These are phyloP conservation scores for Atherinomorus stipes DNA, from an alignment of 2,113 vertebrate species.

Conservation along the genomic window DNA sequence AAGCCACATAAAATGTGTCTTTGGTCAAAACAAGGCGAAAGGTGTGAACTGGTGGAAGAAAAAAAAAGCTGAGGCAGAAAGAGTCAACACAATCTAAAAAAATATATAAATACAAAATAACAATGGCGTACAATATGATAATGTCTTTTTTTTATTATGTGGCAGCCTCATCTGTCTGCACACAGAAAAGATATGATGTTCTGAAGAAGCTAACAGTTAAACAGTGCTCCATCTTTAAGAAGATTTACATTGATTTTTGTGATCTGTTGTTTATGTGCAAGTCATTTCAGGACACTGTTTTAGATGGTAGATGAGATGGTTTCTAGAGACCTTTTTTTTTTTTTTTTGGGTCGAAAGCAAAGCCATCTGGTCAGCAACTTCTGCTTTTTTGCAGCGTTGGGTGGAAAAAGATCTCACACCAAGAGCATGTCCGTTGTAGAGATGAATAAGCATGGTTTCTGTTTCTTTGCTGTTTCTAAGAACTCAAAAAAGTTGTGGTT, in stretches of 20 bases:
- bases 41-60: not conserved
- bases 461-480: not conserved
- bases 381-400: not conserved
- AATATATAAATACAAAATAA: no score
- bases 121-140: no score
- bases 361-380: not conserved
- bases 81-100: no score
- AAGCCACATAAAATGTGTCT: not conserved
- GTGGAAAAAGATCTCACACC: not conserved
- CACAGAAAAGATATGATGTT: no score
- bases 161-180: no score
- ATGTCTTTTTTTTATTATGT: no score
- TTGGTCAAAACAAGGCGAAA: not conserved
- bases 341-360: not conserved
- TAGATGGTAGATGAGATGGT: not conserved
- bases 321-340: no score
- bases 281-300: conserved; percentile 6
- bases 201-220: not conserved
- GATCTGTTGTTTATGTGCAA: not conserved
- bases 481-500: fast-evolving
- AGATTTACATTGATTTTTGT: not conserved
- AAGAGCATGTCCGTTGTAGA: not conserved
- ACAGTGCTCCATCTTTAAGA: not conserved
- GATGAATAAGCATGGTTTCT: not conserved
- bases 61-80: no score